These are phyloP conservation scores for Gymnocheta viridis DNA, from an alignment of 2,888 invertebrate genomes.

Conservation along the genomic window DNA sequence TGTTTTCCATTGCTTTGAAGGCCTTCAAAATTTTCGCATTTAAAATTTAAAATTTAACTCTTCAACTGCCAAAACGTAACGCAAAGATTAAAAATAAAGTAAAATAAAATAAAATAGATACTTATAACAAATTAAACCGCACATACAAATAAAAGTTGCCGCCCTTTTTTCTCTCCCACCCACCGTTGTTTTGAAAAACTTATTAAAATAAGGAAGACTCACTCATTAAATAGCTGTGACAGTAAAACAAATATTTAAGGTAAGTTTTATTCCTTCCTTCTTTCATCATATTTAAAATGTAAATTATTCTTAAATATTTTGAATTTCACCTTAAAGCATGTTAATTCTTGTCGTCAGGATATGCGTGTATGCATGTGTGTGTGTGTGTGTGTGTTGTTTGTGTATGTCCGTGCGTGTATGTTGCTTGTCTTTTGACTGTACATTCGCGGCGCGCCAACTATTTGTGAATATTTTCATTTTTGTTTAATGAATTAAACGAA, in stretches of 20 bases:
- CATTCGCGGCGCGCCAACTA: slow-evolving; percentile 32
- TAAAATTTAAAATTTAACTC: neutral
- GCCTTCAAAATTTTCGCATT: neutral
- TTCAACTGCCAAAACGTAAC: slow-evolving; percentile 52
- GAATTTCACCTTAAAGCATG: slow-evolving; percentile 32
- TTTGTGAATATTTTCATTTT: slow-evolving; percentile 6
- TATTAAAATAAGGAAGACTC: slow-evolving; percentile 18
- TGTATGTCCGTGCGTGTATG: neutral
- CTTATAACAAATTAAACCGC: slow-evolving; percentile 18
- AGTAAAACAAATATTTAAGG: slow-evolving; percentile 36
- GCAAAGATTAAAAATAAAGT: neutral
- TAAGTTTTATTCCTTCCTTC: slow-evolving; percentile 31
- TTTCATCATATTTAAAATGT: slow-evolving; percentile 8
- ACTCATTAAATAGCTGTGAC: slow-evolving; percentile 25
- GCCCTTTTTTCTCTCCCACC: slow-evolving; percentile 64
- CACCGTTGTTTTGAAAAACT: slow-evolving; percentile 21
- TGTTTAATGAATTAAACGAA: slow-evolving; percentile 49
- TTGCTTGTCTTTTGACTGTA: slow-evolving; percentile 21
- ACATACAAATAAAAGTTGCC: slow-evolving; percentile 64
- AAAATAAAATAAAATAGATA: slow-evolving; percentile 12
- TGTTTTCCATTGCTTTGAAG: slow-evolving; percentile 11
- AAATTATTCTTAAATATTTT: slow-evolving; percentile 40
- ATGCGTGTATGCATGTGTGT: neutral
- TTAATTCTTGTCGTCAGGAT: neutral
- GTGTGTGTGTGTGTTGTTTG: neutral